Conservation (phyloP, 2,888 invertebrate species). For the Zygothrica quintamaculata region DNA sequence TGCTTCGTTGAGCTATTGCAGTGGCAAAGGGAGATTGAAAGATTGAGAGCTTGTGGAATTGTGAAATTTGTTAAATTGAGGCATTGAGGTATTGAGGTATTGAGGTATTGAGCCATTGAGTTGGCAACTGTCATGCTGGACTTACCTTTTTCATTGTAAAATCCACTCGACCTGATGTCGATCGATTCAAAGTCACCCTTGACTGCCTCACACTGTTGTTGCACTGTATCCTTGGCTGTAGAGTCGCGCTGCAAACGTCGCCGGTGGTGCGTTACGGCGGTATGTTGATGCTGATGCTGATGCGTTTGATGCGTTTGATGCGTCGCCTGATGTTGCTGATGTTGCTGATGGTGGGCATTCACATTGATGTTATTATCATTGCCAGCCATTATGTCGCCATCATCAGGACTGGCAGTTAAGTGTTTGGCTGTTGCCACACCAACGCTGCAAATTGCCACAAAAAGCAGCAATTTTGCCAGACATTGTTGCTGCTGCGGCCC, state of each 20-base stretch:
- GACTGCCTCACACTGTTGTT: conserved; percentile 79
- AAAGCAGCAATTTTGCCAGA: conserved; percentile 50
- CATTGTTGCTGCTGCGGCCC: conserved; percentile 10
- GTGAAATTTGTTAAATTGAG: conserved; percentile 2
- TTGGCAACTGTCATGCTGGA: conserved; percentile 5
- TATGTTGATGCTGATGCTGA: conserved; percentile 65
- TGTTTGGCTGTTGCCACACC: conserved; percentile 65
- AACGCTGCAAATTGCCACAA: conserved; percentile 49
- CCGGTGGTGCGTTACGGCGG: conserved; percentile 68
- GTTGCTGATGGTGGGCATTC: conserved; percentile 32
- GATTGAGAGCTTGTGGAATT: not conserved
- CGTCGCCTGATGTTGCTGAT: conserved; percentile 39
- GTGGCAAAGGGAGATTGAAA: not conserved
- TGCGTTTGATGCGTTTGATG: conserved; percentile 41
- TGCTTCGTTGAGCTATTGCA: not conserved
- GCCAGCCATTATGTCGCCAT: conserved; percentile 40
- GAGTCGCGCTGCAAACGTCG: conserved; percentile 81
- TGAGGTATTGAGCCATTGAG: too few relatives aligned
- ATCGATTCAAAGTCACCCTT: conserved; percentile 82
- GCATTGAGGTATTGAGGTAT: too few relatives aligned
- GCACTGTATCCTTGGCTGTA: conserved; percentile 66
- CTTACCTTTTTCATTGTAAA: conserved; percentile 82
- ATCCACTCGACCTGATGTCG: conserved; percentile 81
- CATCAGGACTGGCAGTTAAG: conserved; percentile 33
- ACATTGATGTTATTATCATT: conserved; percentile 20